A percentile compares a stretch with the other conserved stretches of the same genome.
phyloP scores from a whole-genome alignment of 2,113 vertebrate genomes.

The Dromaius novaehollandiae region DNA sequence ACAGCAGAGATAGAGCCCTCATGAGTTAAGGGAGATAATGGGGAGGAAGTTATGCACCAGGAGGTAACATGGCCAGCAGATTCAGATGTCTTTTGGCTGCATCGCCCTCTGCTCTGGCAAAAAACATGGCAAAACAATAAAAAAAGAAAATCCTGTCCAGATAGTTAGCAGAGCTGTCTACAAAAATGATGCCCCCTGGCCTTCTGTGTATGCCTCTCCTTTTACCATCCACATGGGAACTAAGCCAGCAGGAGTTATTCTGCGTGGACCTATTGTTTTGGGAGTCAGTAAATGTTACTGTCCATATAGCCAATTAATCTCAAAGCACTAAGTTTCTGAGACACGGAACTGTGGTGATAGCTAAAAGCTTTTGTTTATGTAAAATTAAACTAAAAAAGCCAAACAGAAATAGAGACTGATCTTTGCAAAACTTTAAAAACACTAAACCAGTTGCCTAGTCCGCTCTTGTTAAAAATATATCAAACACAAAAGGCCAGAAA shows the following conservation, averaged over 20 bases:
- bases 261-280: not conserved
- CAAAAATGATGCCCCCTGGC: not conserved
- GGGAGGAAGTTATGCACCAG: slow-evolving; percentile 46
- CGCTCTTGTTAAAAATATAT: not conserved
- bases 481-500: not conserved
- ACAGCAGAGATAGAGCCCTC: slow-evolving; percentile 70
- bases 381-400: not conserved
- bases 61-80: slow-evolving; percentile 25
- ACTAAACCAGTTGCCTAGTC: not conserved
- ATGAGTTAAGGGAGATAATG: not conserved
- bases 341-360: not conserved
- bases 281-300: not conserved
- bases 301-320: not conserved
- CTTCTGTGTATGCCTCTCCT: not conserved
- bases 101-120: not conserved
- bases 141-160: not conserved
- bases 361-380: not conserved
- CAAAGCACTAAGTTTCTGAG: slow-evolving; percentile 9
- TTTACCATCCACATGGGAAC: not conserved
- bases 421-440: not conserved
- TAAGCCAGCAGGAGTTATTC: not conserved
- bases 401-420: not conserved
- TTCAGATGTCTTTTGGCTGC: not conserved
- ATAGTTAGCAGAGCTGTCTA: not conserved
- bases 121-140: not conserved